A percentile compares a stretch with the other conserved stretches of the same genome.
Conservation (phyloP, 2,113 vertebrate genomes). For the Notarius quadriscutis region DNA sequence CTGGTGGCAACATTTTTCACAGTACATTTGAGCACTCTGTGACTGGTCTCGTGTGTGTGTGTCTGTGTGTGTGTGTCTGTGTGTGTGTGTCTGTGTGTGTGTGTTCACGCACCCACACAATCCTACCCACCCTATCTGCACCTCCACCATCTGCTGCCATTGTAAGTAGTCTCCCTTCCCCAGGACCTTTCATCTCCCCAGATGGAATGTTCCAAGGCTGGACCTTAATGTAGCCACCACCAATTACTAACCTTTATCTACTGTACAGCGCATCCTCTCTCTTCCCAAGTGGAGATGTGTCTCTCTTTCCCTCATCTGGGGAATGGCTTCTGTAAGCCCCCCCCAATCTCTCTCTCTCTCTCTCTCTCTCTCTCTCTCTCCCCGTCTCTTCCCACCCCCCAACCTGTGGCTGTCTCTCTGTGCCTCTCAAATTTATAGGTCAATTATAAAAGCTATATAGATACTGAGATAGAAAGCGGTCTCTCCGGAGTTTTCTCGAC, state of each 20-base stretch:
- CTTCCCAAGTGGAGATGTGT: constrained; percentile 36
- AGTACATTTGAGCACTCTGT: constrained; percentile 75
- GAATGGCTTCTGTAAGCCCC: no score
- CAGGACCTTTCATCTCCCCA: constrained; percentile 76
- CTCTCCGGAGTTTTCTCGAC: constrained; percentile 42
- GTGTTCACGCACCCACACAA: constrained; percentile 51
- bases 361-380: constrained; percentile 29
- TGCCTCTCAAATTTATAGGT: constrained; percentile 77
- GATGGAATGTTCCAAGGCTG: constrained; percentile 91
- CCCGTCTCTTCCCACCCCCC: constrained; percentile 51
- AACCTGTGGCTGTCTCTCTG: constrained; percentile 76
- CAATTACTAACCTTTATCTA: constrained; percentile 69
- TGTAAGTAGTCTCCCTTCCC: constrained; percentile 86
- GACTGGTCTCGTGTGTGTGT: constrained; percentile 67
- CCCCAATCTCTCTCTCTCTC: constrained; percentile 4
- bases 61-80: constrained; percentile 54
- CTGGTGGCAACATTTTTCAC: constrained; percentile 68
- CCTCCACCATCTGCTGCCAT: constrained; percentile 88
- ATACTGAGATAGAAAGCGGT: constrained; percentile 42
- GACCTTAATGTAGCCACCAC: constrained; percentile 75
- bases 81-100: constrained; percentile 45
- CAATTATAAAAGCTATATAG: constrained; percentile 75
- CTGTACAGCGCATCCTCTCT: constrained; percentile 59
- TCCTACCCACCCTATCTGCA: constrained; percentile 41
- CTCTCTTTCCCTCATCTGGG: constrained; percentile 63